Conservation (phyloP, 23 tunicate genomes). For the Phallusia fumigata region DNA sequence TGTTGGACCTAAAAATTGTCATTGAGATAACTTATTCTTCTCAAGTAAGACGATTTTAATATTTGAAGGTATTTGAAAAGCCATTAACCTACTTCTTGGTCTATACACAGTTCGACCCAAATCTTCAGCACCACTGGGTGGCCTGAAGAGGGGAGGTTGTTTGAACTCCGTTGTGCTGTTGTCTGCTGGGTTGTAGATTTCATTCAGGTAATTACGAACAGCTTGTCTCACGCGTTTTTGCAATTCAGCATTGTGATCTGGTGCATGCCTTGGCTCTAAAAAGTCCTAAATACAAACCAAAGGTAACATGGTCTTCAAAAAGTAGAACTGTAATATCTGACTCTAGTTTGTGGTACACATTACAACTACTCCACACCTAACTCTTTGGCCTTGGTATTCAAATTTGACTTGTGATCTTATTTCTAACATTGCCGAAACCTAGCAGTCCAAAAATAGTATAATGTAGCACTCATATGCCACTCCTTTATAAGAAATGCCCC, state of each 20-base stretch:
- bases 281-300: constrained; percentile 26
- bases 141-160: constrained; percentile 36
- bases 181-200: constrained; percentile 24
- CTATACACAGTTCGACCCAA: constrained; percentile 19
- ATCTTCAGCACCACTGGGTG: constrained; percentile 31
- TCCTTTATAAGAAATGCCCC: no score
- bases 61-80: neutral
- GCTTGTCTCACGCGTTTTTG: constrained; percentile 57
- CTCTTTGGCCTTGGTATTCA: no score
- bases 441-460: no score
- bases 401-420: no score
- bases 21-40: no score
- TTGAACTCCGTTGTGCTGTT: neutral
- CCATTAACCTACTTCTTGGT: neutral
- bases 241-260: constrained; percentile 41
- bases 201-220: constrained; percentile 58
- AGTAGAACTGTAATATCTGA: no score
- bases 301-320: no score
- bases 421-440: no score
- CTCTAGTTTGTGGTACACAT: no score
- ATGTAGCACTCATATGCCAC: no score
- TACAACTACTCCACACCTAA: no score
- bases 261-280: constrained; percentile 29
- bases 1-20: neutral
- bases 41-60: neutral